phyloP scores from a whole-genome alignment of 2,888 invertebrate genomes.

The Leucozona laternaria region DNA sequence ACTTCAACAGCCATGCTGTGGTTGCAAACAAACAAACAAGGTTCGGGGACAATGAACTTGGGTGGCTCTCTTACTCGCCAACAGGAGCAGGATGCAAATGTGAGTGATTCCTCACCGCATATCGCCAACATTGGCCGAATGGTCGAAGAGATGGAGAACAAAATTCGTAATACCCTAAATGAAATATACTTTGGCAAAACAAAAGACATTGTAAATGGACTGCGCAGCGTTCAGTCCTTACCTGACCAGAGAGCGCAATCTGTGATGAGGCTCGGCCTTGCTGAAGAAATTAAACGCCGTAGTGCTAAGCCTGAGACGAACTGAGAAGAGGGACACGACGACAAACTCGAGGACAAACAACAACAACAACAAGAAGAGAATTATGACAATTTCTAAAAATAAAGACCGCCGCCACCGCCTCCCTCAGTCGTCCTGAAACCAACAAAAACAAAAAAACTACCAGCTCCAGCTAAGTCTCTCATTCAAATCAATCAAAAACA shows the following conservation, averaged over 20 bases:
- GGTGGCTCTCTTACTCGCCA: slow-evolving; percentile 99
- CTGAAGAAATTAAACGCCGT: slow-evolving; percentile 91
- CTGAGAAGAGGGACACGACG: slow-evolving; percentile 78
- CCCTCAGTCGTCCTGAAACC: slow-evolving; percentile 52
- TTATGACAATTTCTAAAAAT: slow-evolving; percentile 68
- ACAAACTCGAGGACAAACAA: slow-evolving; percentile 57
- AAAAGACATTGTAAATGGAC: slow-evolving; percentile 97
- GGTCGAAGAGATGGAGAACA: slow-evolving; percentile 99
- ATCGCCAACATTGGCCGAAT: slow-evolving; percentile 99
- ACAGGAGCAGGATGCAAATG: slow-evolving; percentile 95
- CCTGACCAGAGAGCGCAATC: slow-evolving; percentile 93
- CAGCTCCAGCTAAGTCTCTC: slow-evolving; percentile 56
- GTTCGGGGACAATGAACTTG: slow-evolving; percentile 99
- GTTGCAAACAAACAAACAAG: slow-evolving; percentile 98
- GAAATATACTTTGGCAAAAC: slow-evolving; percentile 99
- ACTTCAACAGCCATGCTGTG: slow-evolving; percentile 99
- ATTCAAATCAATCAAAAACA: slow-evolving; percentile 43
- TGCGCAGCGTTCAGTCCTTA: slow-evolving; percentile 92
- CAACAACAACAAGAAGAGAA: slow-evolving; percentile 64
- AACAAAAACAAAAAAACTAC: slow-evolving; percentile 6
- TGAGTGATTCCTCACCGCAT: slow-evolving; percentile 97
- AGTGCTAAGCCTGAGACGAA: slow-evolving; percentile 87
- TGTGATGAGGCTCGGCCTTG: slow-evolving; percentile 93
- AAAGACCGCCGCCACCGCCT: slow-evolving; percentile 42
- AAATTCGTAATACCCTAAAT: slow-evolving; percentile 98